A percentile compares a stretch with the other conserved stretches of the same genome.
Conservation (phyloP, 1,140 invertebrate genomes). For the Drosophila aff. region DNA sequence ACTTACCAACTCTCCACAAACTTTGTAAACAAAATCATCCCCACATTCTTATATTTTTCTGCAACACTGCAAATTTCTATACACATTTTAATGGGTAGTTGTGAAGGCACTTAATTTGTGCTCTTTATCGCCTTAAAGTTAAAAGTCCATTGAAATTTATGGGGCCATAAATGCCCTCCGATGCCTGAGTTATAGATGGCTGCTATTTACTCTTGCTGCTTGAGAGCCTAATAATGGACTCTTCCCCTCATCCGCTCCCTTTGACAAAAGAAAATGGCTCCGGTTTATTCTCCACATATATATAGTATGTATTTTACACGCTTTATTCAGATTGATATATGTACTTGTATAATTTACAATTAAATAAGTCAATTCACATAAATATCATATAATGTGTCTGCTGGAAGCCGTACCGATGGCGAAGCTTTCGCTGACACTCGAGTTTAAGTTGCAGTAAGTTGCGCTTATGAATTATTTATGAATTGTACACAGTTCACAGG, state of each 20-base stretch:
- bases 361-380: slow-evolving; percentile 73
- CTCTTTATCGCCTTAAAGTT: slow-evolving; percentile 17
- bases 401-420: slow-evolving; percentile 23
- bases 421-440: slow-evolving; percentile 39
- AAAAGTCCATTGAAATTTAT: slow-evolving; percentile 14
- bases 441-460: slow-evolving; percentile 20
- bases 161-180: slow-evolving; percentile 9
- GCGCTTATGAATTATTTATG: slow-evolving; percentile 57
- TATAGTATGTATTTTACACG: slow-evolving; percentile 55
- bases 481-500: slow-evolving; percentile 47
- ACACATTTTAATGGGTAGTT: slow-evolving; percentile 2
- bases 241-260: no score
- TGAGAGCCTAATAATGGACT: slow-evolving; percentile 1
- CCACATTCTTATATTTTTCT: neutral
- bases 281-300: slow-evolving; percentile 16
- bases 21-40: neutral
- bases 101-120: slow-evolving; percentile 7
- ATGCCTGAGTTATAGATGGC: slow-evolving; percentile 10
- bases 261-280: slow-evolving; percentile 5
- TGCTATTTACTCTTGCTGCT: slow-evolving; percentile 3
- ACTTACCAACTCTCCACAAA: neutral
- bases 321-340: slow-evolving; percentile 59
- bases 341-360: slow-evolving; percentile 60
- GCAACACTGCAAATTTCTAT: neutral
- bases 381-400: slow-evolving; percentile 47